Conservation (phyloP, 2,797 vertebrate species). For the Scarus forsteni region DNA sequence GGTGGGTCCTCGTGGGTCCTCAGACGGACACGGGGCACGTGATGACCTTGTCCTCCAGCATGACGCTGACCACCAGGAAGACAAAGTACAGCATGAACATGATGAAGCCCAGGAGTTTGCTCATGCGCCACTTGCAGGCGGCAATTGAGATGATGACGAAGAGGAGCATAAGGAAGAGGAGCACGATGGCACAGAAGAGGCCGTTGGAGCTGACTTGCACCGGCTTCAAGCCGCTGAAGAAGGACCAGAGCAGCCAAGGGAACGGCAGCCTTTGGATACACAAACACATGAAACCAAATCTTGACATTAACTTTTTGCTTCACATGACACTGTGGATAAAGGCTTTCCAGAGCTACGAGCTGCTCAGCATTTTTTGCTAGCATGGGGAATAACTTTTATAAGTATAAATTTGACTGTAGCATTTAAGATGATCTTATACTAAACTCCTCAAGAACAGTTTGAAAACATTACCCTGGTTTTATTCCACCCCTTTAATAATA, state of each 20-base stretch:
- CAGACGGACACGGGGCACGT: constrained; percentile 93
- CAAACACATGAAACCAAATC: neutral
- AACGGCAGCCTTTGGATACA: constrained; percentile 90
- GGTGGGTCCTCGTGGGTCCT: constrained; percentile 37
- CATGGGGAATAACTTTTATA: too few species aligned
- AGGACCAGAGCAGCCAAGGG: constrained; percentile 93
- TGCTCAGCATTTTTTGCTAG: too few species aligned
- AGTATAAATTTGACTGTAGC: too few species aligned
- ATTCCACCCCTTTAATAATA: too few species aligned
- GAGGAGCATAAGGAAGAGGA: constrained; percentile 99
- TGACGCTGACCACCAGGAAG: constrained; percentile 96
- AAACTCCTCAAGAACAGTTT: too few species aligned
- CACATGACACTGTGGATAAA: too few species aligned
- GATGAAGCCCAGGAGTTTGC: constrained; percentile 94
- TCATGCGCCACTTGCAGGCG: constrained; percentile 98
- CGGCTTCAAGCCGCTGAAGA: constrained; percentile 79
- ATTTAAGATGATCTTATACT: too few species aligned
- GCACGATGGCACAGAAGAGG: constrained; percentile 97
- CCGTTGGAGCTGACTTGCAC: constrained; percentile 97
- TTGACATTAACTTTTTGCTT: too few species aligned
- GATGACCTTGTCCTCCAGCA: constrained; percentile 95
- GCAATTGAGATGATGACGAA: constrained; percentile 98
- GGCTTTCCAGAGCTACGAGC: too few species aligned
- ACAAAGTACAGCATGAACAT: constrained; percentile 98
- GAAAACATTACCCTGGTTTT: too few species aligned